Conservation (phyloP, 2,113 vertebrate species). For the Lamprologus callipterus region DNA sequence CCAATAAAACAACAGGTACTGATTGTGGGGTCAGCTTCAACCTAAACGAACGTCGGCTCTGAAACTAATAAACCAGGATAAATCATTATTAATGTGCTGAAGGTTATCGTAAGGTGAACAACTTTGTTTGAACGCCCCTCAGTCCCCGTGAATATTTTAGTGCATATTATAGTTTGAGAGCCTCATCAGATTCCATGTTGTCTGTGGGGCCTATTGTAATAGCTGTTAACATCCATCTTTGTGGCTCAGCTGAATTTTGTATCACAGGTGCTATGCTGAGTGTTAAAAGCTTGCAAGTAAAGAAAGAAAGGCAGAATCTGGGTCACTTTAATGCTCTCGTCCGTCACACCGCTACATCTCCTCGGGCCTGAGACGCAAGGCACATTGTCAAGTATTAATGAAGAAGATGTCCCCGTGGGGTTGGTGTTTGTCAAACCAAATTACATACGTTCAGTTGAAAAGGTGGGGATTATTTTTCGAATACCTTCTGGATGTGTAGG, state of each 20-base stretch:
- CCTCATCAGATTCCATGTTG: slow-evolving; percentile 18
- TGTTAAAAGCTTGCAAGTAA: slow-evolving; percentile 63
- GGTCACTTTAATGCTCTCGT: slow-evolving; percentile 67
- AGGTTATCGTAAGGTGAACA: background rate
- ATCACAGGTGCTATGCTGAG: slow-evolving; percentile 56
- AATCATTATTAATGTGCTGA: background rate
- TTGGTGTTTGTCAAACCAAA: slow-evolving; percentile 72
- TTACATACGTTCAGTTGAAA: slow-evolving; percentile 69
- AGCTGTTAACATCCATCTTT: slow-evolving; percentile 35
- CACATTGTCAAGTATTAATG: slow-evolving; percentile 77
- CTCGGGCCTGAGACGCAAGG: slow-evolving; percentile 50
- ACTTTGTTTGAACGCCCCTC: background rate
- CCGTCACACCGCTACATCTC: slow-evolving; percentile 60
- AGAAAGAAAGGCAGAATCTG: slow-evolving; percentile 67
- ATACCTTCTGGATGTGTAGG: slow-evolving; percentile 62
- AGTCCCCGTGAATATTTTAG: slow-evolving; percentile 40
- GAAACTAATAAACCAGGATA: background rate
- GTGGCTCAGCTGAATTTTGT: slow-evolving; percentile 56
- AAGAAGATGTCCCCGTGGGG: slow-evolving; percentile 63
- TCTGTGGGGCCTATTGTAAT: slow-evolving; percentile 16
- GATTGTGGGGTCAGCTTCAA: background rate
- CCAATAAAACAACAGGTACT: background rate
- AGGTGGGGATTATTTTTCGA: slow-evolving; percentile 71
- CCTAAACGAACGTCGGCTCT: background rate
- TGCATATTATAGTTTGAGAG: background rate